phyloP scores from a whole-genome alignment of 2,888 invertebrate species.

The Penaeus monodon region DNA sequence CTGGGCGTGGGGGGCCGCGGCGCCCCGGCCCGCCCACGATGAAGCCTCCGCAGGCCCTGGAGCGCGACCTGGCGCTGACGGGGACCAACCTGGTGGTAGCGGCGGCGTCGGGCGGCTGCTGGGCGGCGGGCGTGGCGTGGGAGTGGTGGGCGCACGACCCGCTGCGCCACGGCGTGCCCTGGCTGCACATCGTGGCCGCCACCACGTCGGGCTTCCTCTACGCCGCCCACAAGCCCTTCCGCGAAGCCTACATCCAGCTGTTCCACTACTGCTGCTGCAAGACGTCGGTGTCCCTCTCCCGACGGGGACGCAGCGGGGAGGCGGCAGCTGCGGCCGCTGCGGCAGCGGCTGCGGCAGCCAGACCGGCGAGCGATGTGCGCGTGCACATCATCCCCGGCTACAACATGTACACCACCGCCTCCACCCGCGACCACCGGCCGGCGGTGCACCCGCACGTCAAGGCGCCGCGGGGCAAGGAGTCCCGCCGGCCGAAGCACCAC shows the following conservation, averaged over 20 bases:
- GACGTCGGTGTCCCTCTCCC: constrained; percentile 78
- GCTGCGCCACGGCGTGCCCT: constrained; percentile 39
- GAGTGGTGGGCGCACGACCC: constrained; percentile 53
- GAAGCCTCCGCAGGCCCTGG: constrained; percentile 54
- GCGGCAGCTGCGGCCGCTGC: constrained; percentile 67
- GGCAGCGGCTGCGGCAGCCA: constrained; percentile 46
- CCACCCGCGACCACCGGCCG: constrained; percentile 70
- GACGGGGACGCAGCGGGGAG: constrained; percentile 73
- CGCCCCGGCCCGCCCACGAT: constrained; percentile 40
- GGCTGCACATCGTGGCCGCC: constrained; percentile 60
- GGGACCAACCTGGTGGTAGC: constrained; percentile 55
- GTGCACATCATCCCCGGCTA: constrained; percentile 83
- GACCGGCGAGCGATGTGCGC: constrained; percentile 76
- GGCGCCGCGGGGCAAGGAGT: constrained; percentile 65
- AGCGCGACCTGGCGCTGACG: constrained; percentile 53
- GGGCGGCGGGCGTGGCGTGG: constrained; percentile 53
- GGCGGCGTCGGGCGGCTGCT: constrained; percentile 55
- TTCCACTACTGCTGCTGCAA: constrained; percentile 87
- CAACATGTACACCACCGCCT: constrained; percentile 74
- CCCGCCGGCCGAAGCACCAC: constrained; percentile 65
- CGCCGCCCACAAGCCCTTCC: constrained; percentile 77
- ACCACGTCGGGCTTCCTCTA: constrained; percentile 61
- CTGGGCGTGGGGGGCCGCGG: constrained; percentile 41
- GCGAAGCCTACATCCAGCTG: constrained; percentile 79
- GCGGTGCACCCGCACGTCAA: constrained; percentile 67